Percentiles rank a stretch among this genome's conserved stretches.
Evolutionary conservation across 2,797 vertebrate species (phyloP).

Genomic region (Acrocephalus scirpaceus): DNA sequence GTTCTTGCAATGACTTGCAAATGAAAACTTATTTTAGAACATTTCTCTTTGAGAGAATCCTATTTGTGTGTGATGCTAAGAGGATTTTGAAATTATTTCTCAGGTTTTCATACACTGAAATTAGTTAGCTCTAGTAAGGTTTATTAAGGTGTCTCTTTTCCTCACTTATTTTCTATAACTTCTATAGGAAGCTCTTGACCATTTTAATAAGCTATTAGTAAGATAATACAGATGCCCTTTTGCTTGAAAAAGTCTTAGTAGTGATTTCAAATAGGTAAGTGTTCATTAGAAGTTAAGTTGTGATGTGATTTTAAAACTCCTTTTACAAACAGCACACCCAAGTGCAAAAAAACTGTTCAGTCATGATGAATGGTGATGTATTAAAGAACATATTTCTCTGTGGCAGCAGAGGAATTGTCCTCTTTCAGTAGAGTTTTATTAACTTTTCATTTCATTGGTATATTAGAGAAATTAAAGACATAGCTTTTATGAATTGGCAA

Average conservation of each 20-base stretch:
- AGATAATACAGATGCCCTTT: background rate
- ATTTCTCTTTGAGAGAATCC: background rate
- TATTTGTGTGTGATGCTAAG: background rate
- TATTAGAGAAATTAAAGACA: conserved; percentile 22
- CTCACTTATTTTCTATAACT: background rate
- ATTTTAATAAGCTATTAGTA: background rate
- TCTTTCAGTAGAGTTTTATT: background rate
- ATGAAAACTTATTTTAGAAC: background rate
- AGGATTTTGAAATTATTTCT: conserved; percentile 2
- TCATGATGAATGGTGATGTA: background rate
- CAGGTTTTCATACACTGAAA: background rate
- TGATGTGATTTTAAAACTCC: background rate
- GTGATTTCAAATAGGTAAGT: background rate
- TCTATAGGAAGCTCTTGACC: background rate
- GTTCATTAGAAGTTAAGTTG: background rate
- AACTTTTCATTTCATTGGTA: background rate
- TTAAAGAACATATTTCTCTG: background rate
- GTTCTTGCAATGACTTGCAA: background rate
- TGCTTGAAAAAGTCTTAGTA: background rate
- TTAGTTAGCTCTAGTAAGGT: background rate
- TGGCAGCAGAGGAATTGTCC: background rate
- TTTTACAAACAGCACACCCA: background rate
- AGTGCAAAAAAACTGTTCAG: background rate
- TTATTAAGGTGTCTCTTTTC: background rate
- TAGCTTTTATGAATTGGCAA: background rate